These are phyloP conservation scores for Riparia riparia DNA, from an alignment of 2,113 vertebrate genomes.

Conservation along the genomic window DNA sequence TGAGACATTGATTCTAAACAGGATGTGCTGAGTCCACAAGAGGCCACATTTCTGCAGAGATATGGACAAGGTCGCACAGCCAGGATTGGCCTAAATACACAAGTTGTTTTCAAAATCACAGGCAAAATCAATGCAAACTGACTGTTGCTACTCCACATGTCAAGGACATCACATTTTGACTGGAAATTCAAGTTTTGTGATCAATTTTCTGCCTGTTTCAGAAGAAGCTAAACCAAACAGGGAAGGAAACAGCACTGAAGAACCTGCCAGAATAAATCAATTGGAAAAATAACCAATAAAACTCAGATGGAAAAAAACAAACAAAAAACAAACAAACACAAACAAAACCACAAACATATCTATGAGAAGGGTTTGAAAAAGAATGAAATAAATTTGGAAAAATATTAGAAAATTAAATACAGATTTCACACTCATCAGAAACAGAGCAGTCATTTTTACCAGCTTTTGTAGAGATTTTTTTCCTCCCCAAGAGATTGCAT, in stretches of 20 bases:
- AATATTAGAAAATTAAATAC: background rate
- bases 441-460: background rate
- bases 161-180: background rate
- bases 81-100: background rate
- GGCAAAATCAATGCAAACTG: background rate
- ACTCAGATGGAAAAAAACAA: background rate
- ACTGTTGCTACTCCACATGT: background rate
- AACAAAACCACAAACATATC: background rate
- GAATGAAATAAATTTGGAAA: background rate
- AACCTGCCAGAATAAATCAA: background rate
- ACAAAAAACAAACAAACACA: background rate
- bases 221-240: background rate
- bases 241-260: background rate
- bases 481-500: background rate
- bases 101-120: background rate
- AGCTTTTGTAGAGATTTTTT: background rate
- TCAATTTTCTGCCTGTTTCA: background rate
- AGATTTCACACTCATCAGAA: background rate
- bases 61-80: background rate
- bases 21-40: background rate
- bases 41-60: background rate
- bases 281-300: background rate
- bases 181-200: background rate
- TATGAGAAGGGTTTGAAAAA: background rate
- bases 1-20: background rate